Base-by-base conservation (phyloP, 2,113 vertebrate genomes). In the Onychostoma macrolepis region DNA sequence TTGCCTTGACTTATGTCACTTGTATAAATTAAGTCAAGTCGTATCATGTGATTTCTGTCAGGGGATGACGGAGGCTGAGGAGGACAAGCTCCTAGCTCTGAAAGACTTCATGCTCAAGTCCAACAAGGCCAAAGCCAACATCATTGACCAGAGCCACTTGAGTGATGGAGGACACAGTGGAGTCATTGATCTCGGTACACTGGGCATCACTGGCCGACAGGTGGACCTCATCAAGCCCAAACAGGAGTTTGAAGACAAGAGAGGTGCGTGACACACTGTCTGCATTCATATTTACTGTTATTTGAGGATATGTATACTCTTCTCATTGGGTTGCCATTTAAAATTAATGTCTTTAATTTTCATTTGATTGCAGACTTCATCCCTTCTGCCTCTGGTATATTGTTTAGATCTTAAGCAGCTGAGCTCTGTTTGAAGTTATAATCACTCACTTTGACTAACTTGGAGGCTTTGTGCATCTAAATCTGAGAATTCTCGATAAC, bases 101-200 rank as follows among this genome's bases (percentile, higher is more conserved):
- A 98, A 97, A 93, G 98, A 99, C 91, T 99, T 99, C 87, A 99
- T 99, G 98, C 94, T 99, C 86, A 99, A 99, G 88, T 98, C 98
- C 45, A 98, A 98, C 92, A 98, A 97, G 93, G 98, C 98, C 67
- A 99, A 99, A 93, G 98, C 98, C 72, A 99, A 97, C 91, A 95
- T 98, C 85, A 96, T 97, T 33, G 98, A 99, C 93, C 97, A 97
- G 93, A 97, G 95, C 89, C 97, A 97, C 85, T 90, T 96, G 77
- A 96, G 96, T 21, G 98, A 98, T 87, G 96, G 94, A 33, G 93
- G 90, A 56, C 96, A 97, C 88, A 97, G 95, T 85, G 98, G 98
- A 0, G 94, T 97, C 38, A 98, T 99, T 79, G 98, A 99, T 87
- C 92, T 99, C 86, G 94, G 94, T 5, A 91, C 90, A 58, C 92